Conservation (phyloP, 2,888 invertebrate genomes). For the Cataglyphis albicans region DNA sequence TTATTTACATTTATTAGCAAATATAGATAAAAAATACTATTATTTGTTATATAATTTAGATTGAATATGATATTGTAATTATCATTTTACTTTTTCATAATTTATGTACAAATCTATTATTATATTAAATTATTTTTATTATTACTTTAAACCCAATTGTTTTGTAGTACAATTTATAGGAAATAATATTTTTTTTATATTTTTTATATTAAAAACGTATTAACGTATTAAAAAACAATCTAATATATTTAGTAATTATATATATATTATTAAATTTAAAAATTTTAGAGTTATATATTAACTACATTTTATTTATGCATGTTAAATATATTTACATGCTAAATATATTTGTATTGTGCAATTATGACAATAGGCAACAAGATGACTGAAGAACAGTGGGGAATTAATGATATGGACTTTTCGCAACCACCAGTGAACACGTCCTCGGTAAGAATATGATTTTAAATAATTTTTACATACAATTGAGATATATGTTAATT, state of each 20-base stretch:
- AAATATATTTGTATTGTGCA: background rate
- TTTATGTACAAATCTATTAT: background rate
- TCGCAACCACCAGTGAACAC: background rate
- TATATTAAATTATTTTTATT: background rate
- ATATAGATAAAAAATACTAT: background rate
- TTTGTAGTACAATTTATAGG: background rate
- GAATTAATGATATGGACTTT: background rate
- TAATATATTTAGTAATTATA: background rate
- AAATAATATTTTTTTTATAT: background rate
- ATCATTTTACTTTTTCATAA: background rate
- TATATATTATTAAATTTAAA: background rate
- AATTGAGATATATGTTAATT: background rate
- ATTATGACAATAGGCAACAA: conserved; percentile 42
- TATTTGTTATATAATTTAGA: background rate
- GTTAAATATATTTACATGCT: background rate
- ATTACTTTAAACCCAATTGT: background rate
- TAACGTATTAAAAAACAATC: background rate
- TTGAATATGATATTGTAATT: background rate
- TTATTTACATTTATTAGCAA: background rate
- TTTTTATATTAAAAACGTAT: conserved; percentile 6
- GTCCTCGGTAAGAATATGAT: conserved; percentile 34
- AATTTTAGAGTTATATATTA: background rate
- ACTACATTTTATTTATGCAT: background rate
- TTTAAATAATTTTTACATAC: background rate
- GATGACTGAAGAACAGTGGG: conserved; percentile 62